Conservation (phyloP, 1,140 invertebrate species). For the Argopecten irradians region DNA sequence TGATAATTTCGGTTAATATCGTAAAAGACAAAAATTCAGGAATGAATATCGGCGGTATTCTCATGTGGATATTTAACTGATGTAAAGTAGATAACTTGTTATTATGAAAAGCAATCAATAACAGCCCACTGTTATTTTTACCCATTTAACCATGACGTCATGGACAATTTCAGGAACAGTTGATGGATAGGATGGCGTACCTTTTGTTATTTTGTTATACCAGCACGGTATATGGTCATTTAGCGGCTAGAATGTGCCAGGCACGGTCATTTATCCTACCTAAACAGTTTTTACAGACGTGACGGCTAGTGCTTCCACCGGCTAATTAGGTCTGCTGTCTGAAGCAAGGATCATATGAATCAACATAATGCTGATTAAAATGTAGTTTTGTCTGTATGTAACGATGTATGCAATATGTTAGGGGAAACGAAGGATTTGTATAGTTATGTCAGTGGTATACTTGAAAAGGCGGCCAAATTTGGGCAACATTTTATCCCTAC, state of each 20-base stretch:
- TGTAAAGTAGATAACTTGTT: no score
- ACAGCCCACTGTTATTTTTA: no score
- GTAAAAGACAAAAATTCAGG: no score
- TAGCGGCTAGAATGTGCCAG: not conserved
- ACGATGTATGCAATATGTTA: no score
- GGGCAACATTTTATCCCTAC: no score
- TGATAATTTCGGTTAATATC: no score
- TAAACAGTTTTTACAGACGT: not conserved
- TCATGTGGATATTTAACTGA: no score
- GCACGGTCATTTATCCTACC: constrained; percentile 14
- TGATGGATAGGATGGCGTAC: not conserved
- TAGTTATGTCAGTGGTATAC: no score
- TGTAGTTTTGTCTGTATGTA: not conserved
- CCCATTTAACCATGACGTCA: not conserved
- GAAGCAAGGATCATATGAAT: not conserved
- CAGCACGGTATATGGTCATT: not conserved
- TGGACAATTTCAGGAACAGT: not conserved
- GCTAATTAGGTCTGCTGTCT: not conserved
- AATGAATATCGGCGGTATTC: no score
- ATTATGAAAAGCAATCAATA: no score
- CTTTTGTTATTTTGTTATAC: not conserved
- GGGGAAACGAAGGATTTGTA: no score
- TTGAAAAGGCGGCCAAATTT: no score
- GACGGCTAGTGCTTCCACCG: not conserved
- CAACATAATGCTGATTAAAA: not conserved